Conservation (phyloP, 2,113 vertebrate species). For the Oplegnathus fasciatus region DNA sequence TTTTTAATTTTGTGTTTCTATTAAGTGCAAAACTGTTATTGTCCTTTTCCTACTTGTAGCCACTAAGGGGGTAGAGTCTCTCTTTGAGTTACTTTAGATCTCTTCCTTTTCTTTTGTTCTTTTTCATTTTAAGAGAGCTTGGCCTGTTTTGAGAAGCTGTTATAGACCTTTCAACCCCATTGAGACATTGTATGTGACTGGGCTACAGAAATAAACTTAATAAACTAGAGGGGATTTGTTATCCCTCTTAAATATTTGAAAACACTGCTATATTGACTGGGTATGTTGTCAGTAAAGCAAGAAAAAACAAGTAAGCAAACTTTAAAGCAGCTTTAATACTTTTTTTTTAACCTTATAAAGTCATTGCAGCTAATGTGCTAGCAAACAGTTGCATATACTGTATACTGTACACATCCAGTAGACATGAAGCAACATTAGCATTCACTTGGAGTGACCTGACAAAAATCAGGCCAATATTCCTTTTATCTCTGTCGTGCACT, state of each 20-base stretch:
- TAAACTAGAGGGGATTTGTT: too few relatives aligned
- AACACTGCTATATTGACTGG: background rate
- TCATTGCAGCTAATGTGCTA: too few relatives aligned
- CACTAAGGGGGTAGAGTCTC: background rate
- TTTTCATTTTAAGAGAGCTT: background rate
- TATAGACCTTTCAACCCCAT: background rate
- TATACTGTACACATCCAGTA: too few relatives aligned
- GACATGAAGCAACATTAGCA: too few relatives aligned
- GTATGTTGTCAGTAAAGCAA: background rate
- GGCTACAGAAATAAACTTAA: background rate
- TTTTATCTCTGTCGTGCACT: too few relatives aligned
- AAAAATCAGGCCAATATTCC: too few relatives aligned
- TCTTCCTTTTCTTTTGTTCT: background rate
- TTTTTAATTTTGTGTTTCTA: background rate
- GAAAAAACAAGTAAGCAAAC: background rate
- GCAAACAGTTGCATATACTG: too few relatives aligned
- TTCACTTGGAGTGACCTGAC: too few relatives aligned
- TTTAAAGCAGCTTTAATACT: background rate
- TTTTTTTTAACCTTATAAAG: too few relatives aligned
- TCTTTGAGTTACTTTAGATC: background rate
- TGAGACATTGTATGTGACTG: background rate
- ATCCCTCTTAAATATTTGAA: background rate
- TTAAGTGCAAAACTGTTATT: too few relatives aligned
- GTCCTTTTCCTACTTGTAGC: background rate
- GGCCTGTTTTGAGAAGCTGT: background rate